A percentile compares a stretch with the other conserved stretches of the same genome.
phyloP scores from a whole-genome alignment of 2,113 vertebrate species.

The Zapus hudsonius region DNA sequence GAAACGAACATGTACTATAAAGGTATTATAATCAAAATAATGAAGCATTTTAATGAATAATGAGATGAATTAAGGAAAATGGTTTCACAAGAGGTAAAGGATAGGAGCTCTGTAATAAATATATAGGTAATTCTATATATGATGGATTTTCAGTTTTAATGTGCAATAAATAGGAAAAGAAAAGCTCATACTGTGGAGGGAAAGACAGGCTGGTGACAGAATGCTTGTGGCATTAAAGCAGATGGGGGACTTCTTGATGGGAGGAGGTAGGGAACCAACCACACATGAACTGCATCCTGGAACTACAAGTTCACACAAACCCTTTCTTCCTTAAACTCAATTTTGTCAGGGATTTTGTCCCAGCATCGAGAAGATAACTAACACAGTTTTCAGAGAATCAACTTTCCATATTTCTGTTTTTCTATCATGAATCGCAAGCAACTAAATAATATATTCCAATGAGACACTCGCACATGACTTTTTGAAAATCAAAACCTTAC shows the following conservation, averaged over 20 bases:
- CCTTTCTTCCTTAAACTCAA: too few species aligned
- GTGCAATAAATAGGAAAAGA: background rate
- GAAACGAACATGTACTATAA: background rate
- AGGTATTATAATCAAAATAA: background rate
- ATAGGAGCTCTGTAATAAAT: background rate
- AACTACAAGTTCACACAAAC: too few species aligned
- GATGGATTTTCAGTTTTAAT: background rate
- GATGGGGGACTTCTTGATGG: too few species aligned
- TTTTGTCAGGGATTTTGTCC: too few species aligned
- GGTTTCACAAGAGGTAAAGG: too few species aligned
- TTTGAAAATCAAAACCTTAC: background rate
- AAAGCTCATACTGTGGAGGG: too few species aligned
- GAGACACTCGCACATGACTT: background rate
- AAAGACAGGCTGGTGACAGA: background rate
- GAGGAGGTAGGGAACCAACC: accelerated
- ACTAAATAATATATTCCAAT: background rate
- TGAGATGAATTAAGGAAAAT: background rate
- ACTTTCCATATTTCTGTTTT: background rate
- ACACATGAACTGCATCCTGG: too few species aligned
- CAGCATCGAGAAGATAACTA: background rate
- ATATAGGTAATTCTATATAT: background rate
- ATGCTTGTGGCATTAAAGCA: too few species aligned
- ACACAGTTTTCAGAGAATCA: background rate
- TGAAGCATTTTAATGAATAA: background rate
- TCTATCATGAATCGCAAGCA: background rate